phyloP scores from a whole-genome alignment of 2,113 vertebrate genomes.

The Ptilorrhoa leucosticta region DNA sequence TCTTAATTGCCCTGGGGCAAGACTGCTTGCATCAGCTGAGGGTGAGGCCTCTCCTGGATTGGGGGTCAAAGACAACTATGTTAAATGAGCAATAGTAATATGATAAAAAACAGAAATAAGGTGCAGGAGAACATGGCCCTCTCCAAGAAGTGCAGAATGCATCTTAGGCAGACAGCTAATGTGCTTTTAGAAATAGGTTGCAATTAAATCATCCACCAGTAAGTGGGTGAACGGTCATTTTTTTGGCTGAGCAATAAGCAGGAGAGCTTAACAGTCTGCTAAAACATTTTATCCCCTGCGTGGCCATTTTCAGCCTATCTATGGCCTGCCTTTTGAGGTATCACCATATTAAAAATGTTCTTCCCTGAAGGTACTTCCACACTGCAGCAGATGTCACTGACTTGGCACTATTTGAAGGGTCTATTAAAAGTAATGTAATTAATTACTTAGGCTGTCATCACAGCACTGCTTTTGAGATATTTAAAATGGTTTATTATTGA shows the following conservation, averaged over 20 bases:
- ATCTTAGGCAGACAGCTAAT: not conserved
- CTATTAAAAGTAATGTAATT: slow-evolving; percentile 80
- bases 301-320: slow-evolving; percentile 55
- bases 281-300: not conserved
- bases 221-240: not conserved
- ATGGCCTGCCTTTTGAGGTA: slow-evolving; percentile 66
- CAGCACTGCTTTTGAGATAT: slow-evolving; percentile 50
- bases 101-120: not conserved
- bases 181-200: not conserved
- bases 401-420: slow-evolving; percentile 71
- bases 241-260: not conserved
- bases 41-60: not conserved
- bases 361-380: slow-evolving; percentile 67
- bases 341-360: slow-evolving; percentile 60
- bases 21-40: not conserved
- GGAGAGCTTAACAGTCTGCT: not conserved
- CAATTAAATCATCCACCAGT: not conserved
- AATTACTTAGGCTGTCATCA: slow-evolving; percentile 71
- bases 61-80: not conserved
- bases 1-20: not conserved
- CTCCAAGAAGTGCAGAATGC: not conserved
- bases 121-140: not conserved
- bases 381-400: slow-evolving; percentile 71
- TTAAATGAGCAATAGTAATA: not conserved
- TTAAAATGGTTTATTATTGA: slow-evolving; percentile 58